Evolutionary conservation across 2,113 vertebrate species (phyloP), one percentile per base, ranked within the genome.

Genomic region (Festucalex cinctus): DNA sequence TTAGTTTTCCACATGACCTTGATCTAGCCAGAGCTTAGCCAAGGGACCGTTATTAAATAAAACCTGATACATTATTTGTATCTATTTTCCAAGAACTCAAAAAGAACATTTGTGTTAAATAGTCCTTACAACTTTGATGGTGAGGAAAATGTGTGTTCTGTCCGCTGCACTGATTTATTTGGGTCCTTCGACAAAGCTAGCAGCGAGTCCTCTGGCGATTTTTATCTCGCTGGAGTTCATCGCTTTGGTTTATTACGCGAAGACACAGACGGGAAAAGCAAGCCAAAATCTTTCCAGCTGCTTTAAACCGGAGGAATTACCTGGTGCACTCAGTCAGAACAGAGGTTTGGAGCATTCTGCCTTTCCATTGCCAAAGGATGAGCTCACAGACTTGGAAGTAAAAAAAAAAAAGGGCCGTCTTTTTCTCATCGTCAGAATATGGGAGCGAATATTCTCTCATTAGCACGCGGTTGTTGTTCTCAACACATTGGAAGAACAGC

Each of bases 271-370:
- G 37, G 53, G 46, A 79, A 75, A 32, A 80, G 75, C 74, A 76
- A 81, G 71, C 69, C 56, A 72, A 76, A 71, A 84, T 58, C 71
- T 46, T 71, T 82, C 80, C 83, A 78, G 56, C 54, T 43, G 73
- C 63, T 54, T 53, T 71, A 72, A 76, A 67, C 76, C 66, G 66
- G 71, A 83, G 77, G 74, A 84, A 86, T 84, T 83, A 88, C 83
- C 88, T 85, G 79, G 78, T 81, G 79, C 83, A 70, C 71, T 83
- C 83, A 78, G 73, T 88, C 78, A 83, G 78, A 87, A 79, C 79
- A 63, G 83, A 80, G 75, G 81, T 79, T 67, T 81, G 82, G 79
- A 88, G 77, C 66, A 66, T 65, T 62, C 77, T 79, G 46, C 71
- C 57, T 60, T 53, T 43, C 53, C 66, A 17, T 71, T 80, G 80